Base-by-base conservation (phyloP, 2,888 invertebrate genomes). In the Sisyra nigra region DNA sequence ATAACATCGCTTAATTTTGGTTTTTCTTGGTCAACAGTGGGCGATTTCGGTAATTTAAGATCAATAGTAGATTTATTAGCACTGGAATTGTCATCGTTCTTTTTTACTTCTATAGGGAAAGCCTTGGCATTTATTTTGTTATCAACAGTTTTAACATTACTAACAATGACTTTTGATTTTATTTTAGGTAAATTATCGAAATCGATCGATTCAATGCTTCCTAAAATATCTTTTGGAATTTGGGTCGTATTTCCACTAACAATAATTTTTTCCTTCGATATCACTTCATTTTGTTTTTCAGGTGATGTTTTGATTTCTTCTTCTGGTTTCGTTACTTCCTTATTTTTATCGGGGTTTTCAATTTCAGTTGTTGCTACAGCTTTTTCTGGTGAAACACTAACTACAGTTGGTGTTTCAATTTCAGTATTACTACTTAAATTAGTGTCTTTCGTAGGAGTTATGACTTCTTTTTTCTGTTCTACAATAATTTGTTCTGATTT, bases 281-380 rank as follows among this genome's bases (percentile, higher is more conserved):
- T 43, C 7, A 29, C 18, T 3, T 42, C 43, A 10, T 11, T 24
- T 24, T 41, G 10, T 11, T 36, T 36, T 17, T 19, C 13, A 42
- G 8, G 14, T 35, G 11, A 9, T 14, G 36, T 35, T 11, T 34
- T 36, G 24, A 9, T 15, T n/a, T 31, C 31, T 35, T 7, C 17
- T 35, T 30, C 10, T 2, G 35, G 19, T 14, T 33, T 3, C 7
- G 7, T 61, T 52, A 63, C 65, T 15, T 60, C 56, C 44, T 34
- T 5, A 34, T 14, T 34, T 34, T 34, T 5, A 24, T 24, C 24
- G 5, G 24, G n/a, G 9, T 13, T 19, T 40, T 39, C 17, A 3
- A 31, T 30, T 10, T 13, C 15, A 11, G 40, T 3, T 29, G 15
- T 17, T 1, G 31, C n/a, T 1, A 43, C 41, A 38, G 45, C 44